Evolutionary conservation across 2,113 vertebrate species (phyloP).

Genomic region (Plestiodon gilberti): DNA sequence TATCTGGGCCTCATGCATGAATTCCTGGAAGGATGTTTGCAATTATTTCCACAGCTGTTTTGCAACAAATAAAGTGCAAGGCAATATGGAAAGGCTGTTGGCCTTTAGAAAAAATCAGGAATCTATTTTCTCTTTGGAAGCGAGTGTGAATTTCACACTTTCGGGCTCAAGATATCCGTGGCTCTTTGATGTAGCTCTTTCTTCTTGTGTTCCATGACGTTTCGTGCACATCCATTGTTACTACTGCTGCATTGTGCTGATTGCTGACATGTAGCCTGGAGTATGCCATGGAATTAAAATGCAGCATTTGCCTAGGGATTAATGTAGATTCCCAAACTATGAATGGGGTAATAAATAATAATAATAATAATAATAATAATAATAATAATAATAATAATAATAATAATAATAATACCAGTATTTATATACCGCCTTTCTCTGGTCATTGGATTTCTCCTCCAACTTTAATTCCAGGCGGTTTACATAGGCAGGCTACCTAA

Average conservation of each 20-base stretch:
- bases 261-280: not conserved
- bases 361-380: too few relatives aligned
- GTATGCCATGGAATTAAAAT: not conserved
- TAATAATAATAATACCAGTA: too few relatives aligned
- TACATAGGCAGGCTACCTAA: too few relatives aligned
- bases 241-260: too few relatives aligned
- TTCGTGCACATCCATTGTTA: not conserved
- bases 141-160: not conserved
- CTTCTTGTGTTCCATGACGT: not conserved
- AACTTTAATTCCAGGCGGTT: too few relatives aligned
- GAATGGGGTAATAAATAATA: too few relatives aligned
- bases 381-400: too few relatives aligned
- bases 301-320: not conserved
- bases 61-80: not conserved
- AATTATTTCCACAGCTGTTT: not conserved
- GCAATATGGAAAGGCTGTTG: not conserved
- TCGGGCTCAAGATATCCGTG: not conserved
- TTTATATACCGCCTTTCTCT: too few relatives aligned
- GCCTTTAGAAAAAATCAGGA: not conserved
- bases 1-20: not conserved
- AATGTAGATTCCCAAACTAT: not conserved
- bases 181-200: not conserved
- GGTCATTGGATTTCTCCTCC: too few relatives aligned
- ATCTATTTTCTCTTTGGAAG: not conserved
- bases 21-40: not conserved